A percentile compares a stretch with the other conserved stretches of the same genome.
phyloP scores from a whole-genome alignment of 2,888 invertebrate genomes.

The Rhynchonema sp. region DNA sequence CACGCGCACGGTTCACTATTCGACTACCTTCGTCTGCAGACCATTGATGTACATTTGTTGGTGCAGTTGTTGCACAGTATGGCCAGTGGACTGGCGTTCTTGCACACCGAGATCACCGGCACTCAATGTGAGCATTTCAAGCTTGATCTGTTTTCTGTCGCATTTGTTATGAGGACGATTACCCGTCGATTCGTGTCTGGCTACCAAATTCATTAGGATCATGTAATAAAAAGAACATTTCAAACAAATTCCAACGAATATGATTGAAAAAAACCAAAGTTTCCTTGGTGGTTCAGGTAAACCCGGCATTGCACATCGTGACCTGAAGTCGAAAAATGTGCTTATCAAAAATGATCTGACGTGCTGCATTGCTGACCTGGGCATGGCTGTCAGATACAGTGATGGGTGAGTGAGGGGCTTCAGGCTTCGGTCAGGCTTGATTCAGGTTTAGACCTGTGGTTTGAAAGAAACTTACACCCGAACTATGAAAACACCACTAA shows the following conservation, averaged over 20 bases:
- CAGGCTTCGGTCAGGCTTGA: no score
- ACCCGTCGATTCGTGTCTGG: no score
- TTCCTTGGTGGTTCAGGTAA: conserved; percentile 41
- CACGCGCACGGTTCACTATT: conserved; percentile 91
- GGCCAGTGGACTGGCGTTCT: conserved; percentile 78
- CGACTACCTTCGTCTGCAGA: conserved; percentile 68
- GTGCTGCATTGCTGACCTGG: conserved; percentile 90
- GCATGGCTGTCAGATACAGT: conserved; percentile 75
- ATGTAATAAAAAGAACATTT: no score
- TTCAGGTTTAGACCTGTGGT: no score
- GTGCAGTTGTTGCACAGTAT: conserved; percentile 50
- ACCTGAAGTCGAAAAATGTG: conserved; percentile 90
- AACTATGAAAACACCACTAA: no score
- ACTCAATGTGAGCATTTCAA: conserved; percentile 64
- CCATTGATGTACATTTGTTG: conserved; percentile 62
- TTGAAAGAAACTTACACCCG: no score
- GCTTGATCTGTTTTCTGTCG: no score
- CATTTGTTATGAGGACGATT: no score
- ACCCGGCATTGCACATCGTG: conserved; percentile 94
- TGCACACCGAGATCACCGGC: conserved; percentile 94
- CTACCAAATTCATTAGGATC: no score
- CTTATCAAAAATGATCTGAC: conserved; percentile 79
- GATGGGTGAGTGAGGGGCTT: no score
- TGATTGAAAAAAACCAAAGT: no score
- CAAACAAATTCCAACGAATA: no score